Evolutionary conservation across 2,797 vertebrate species (phyloP), one percentile per base, ranked within the genome.

Genomic region (Odontamblyopus lacepedii): DNA sequence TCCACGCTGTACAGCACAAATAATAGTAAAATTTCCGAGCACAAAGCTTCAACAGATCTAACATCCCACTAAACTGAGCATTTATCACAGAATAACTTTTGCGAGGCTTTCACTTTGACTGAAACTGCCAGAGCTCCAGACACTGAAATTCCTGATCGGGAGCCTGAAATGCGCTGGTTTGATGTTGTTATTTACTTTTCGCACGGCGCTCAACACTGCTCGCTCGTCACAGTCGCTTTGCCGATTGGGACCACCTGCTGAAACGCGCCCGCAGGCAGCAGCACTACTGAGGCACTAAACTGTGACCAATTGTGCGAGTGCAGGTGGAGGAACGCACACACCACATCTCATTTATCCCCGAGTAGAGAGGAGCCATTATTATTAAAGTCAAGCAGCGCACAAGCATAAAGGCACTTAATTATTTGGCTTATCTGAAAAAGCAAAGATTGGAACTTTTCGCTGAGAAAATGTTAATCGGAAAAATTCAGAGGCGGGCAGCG

Each of bases 181-280:
- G 83, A 88, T 81, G 82, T 80, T 85, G 77, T 87, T 87, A 90
- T 91, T 90, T 91, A 87, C 85, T 87, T 79, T 50, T 75, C 75
- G 72, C 78, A 81, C 81, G 71, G 79, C 70, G 67, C 79, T 15
- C 73, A 85, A 90, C 86, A 86, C 78, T 71, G 63, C 71, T 70
- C 62, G 85, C 87, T 89, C 83, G 86, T 90, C 89, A 88, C 85
- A 88, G 83, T 84, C 89, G 77, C 87, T 86, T 86, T 85, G 77
- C 78, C 88, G 84, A 83, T 86, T 89, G 82, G 86, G 88, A 88
- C 89, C 90, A 91, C 90, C 90, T 90, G 90, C 91, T 90, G 87
- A 85, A 90, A 85, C 85, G 78, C 80, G 84, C 89, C 91, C 63
- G 83, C 91, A 90, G 89, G 85, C 89, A 83, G 63, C 38, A 83